These are phyloP conservation scores for Periphyllus acericola DNA, from an alignment of 2,888 invertebrate species.

Conservation along the genomic window DNA sequence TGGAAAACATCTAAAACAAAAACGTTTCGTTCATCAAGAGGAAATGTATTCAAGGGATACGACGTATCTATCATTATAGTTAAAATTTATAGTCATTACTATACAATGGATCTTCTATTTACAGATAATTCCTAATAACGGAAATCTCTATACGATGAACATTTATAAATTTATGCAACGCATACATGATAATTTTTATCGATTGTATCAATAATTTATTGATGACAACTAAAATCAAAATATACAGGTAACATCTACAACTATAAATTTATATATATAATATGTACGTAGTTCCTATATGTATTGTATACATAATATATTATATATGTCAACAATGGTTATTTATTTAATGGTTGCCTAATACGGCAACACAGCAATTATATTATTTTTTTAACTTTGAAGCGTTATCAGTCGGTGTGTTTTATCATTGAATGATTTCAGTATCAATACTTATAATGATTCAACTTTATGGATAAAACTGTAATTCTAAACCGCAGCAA, in stretches of 20 bases:
- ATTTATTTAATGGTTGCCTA: neutral
- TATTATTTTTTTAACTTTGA: neutral
- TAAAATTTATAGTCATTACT: neutral
- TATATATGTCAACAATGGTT: neutral
- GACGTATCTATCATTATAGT: neutral
- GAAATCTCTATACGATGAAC: neutral
- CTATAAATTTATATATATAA: too few relatives aligned
- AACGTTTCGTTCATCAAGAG: neutral
- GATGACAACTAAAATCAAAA: neutral
- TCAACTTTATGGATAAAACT: neutral
- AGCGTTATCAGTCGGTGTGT: neutral
- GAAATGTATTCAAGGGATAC: neutral
- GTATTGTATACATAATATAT: too few relatives aligned
- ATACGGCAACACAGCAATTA: neutral
- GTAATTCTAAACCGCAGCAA: neutral
- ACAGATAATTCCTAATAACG: neutral
- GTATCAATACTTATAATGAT: neutral
- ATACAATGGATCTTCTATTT: neutral
- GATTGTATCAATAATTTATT: neutral
- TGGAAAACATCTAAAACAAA: neutral
- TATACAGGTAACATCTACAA: neutral
- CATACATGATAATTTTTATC: neutral
- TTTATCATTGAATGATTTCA: neutral
- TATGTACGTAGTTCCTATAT: too few relatives aligned
- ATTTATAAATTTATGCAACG: neutral